Evolutionary conservation across 2,113 vertebrate genomes (phyloP).

Genomic region (Ptilorrhoa leucosticta): DNA sequence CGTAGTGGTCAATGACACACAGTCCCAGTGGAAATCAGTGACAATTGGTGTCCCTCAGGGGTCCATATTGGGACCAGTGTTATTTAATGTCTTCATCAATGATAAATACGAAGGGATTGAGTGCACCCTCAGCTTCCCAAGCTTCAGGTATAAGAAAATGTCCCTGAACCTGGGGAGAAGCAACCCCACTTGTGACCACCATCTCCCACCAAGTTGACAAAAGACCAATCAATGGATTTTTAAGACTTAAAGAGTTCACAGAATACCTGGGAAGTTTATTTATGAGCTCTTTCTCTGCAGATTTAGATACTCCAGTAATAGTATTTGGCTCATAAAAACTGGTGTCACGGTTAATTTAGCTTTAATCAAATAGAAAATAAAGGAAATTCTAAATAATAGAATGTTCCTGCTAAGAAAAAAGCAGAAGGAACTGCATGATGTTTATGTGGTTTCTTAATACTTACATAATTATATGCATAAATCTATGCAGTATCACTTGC

Average conservation of each 20-base stretch:
- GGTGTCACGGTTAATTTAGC: slow-evolving; percentile 2
- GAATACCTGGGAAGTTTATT: neutral
- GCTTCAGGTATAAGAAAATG: neutral
- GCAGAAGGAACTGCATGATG: slow-evolving; percentile 42
- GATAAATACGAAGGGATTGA: neutral
- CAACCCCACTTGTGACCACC: neutral
- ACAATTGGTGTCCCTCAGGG: neutral
- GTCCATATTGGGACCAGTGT: neutral
- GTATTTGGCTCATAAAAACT: neutral
- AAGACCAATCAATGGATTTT: neutral
- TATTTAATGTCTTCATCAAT: neutral
- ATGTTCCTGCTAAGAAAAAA: slow-evolving; percentile 36
- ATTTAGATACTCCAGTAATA: neutral
- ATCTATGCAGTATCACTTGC: slow-evolving; percentile 60
- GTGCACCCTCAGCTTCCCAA: neutral
- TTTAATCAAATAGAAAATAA: slow-evolving; percentile 27
- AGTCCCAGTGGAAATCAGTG: neutral
- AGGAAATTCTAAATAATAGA: slow-evolving; percentile 6
- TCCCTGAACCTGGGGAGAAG: neutral
- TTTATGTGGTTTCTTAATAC: slow-evolving; percentile 61
- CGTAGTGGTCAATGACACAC: neutral
- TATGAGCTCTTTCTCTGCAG: neutral
- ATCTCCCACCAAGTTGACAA: neutral
- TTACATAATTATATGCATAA: slow-evolving; percentile 63
- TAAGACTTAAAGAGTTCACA: neutral